Evolutionary conservation across 2,888 invertebrate genomes (phyloP).

Genomic region (Pyrocoelia pectoralis): DNA sequence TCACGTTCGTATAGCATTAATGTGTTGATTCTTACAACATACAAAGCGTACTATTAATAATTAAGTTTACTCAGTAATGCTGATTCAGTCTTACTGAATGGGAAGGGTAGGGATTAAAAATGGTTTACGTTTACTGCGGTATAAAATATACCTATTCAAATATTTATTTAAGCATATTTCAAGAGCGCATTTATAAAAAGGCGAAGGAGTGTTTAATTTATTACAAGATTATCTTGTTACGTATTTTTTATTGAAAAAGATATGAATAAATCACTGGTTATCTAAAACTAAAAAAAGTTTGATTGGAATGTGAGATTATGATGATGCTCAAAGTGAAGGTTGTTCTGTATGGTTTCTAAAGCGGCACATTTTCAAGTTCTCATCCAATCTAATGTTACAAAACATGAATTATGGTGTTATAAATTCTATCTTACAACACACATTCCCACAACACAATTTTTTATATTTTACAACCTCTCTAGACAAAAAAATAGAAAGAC

Average conservation of each 20-base stretch:
- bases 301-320: constrained; percentile 21
- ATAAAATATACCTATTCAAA: constrained; percentile 10
- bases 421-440: not conserved
- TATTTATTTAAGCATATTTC: not conserved
- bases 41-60: constrained; percentile 20
- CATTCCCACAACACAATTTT: not conserved
- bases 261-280: constrained; percentile 2
- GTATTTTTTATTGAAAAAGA: not conserved
- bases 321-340: constrained; percentile 14
- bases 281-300: constrained; percentile 8
- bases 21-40: constrained; percentile 14
- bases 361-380: constrained; percentile 3
- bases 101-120: constrained; percentile 4
- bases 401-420: not conserved
- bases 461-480: not conserved
- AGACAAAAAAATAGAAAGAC: too few relatives aligned
- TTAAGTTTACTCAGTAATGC: constrained; percentile 21
- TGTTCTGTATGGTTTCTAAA: constrained; percentile 17
- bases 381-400: constrained; percentile 1
- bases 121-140: constrained; percentile 3
- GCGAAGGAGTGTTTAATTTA: not conserved
- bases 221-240: not conserved
- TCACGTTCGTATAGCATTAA: constrained; percentile 10
- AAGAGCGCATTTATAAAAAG: not conserved
- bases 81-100: constrained; percentile 27